Base-by-base conservation (phyloP, 2,888 invertebrate species). In the Pyrocoelia pectoralis region DNA sequence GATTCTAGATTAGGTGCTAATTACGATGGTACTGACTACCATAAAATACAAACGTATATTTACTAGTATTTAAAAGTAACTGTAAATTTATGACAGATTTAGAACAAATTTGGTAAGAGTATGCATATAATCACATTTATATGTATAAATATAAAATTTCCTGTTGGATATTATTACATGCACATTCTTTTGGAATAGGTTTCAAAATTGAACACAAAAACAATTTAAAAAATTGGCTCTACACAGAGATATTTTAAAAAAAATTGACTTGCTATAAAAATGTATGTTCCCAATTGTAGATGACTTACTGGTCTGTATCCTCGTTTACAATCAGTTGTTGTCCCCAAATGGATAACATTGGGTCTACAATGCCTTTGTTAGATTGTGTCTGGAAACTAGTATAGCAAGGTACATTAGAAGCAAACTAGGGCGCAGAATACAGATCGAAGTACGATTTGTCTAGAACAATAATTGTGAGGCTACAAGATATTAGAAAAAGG, bases 261-360 rank as follows among this genome's bases (percentile, higher is more conserved):
- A 40, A 40, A 56, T 46, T 48, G 15, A 18, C 57, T 53, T 63
- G 48, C 56, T 56, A 58, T 63, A 19, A 48, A 54, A 56, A 19
- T 57, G 51, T 52, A 62, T 53, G 49, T 43, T 56, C 48, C 58
- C 57, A 53, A 54, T 54, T 58, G 54, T 33, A 57, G 24, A 48
- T 56, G 55, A 94, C 94, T 93, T 93, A 95, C 95, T 94, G 94
- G 87, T 94, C 93, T 83, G 94, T 94, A 87, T 95, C 95, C 91
- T 95, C 95, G 91, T 94, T 94, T 86, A 95, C 93, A 88, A 95
- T 94, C 88, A 95, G 93, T 90, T 95, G 95, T 88, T 95, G 95
- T 86, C 95, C 95, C 95, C 95, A 95, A 87, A 95, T 95, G 87
- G 93, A 94, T 87, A 95, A 93, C 94, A 95, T 95, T 87, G 95